Evolutionary conservation across 2,113 vertebrate species (phyloP).

Genomic region (Polypterus senegalus): DNA sequence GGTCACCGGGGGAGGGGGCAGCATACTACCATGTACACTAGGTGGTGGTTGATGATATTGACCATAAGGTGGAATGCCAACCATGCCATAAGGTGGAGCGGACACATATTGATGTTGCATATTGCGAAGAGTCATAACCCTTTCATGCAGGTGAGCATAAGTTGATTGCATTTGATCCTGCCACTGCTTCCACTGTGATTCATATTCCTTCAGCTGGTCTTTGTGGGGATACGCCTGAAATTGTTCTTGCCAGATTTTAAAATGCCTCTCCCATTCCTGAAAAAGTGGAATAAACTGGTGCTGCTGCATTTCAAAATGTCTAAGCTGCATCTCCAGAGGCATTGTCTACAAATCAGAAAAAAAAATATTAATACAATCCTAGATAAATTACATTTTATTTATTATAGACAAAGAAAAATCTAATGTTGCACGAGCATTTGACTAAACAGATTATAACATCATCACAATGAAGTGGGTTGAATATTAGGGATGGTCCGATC

Average conservation of each 20-base stretch:
- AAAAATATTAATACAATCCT: not conserved
- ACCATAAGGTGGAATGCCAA: conserved; percentile 58
- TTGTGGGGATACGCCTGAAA: conserved; percentile 89
- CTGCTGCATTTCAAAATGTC: conserved; percentile 80
- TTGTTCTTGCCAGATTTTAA: conserved; percentile 82
- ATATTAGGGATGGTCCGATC: too few species aligned
- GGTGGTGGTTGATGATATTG: conserved; percentile 43
- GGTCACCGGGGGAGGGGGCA: conserved; percentile 26
- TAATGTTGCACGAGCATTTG: too few species aligned
- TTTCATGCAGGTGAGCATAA: conserved; percentile 74
- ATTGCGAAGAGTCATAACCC: conserved; percentile 64
- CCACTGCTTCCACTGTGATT: conserved; percentile 93
- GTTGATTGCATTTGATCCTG: conserved; percentile 92
- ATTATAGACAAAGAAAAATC: too few species aligned
- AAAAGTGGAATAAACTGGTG: conserved; percentile 79
- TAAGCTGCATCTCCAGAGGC: conserved; percentile 77
- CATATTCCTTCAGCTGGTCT: conserved; percentile 88
- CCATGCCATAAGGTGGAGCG: conserved; percentile 46
- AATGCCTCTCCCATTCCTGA: conserved; percentile 83
- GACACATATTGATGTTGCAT: conserved; percentile 60
- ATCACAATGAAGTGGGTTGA: too few species aligned
- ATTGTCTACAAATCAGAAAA: conserved; percentile 57
- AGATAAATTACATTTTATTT: too few species aligned
- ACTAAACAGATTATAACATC: too few species aligned
- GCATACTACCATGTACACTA: conserved; percentile 24